phyloP scores from a whole-genome alignment of 1,140 invertebrate species.

The Drosophila jambulina region DNA sequence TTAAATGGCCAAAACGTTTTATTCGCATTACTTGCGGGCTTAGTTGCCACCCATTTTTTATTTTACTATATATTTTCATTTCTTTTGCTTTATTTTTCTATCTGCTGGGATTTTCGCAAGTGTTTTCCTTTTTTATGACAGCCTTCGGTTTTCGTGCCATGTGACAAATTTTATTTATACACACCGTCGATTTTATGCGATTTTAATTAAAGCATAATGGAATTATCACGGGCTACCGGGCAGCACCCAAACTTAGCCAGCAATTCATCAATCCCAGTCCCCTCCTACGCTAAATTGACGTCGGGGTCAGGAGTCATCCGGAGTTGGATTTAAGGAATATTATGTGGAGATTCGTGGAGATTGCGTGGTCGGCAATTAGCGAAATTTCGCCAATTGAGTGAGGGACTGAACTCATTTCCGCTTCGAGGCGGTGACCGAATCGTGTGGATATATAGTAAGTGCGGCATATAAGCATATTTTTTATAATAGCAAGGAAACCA shows the following conservation, averaged over 20 bases:
- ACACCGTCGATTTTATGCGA: slow-evolving; percentile 57
- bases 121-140: slow-evolving; percentile 51
- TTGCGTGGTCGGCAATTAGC: slow-evolving; percentile 70
- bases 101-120: slow-evolving; percentile 17
- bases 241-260: slow-evolving; percentile 5
- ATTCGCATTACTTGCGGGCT: slow-evolving; percentile 39
- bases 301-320: slow-evolving; percentile 54
- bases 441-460: not conserved
- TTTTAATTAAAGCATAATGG: slow-evolving; percentile 63
- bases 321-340: not conserved
- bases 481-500: slow-evolving; percentile 11
- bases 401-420: slow-evolving; percentile 67
- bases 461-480: slow-evolving; percentile 11
- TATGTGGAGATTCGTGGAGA: slow-evolving; percentile 7
- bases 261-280: slow-evolving; percentile 22
- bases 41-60: slow-evolving; percentile 69
- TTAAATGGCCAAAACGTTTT: slow-evolving; percentile 71
- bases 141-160: slow-evolving; percentile 49
- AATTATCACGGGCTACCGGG: slow-evolving; percentile 45
- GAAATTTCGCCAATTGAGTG: slow-evolving; percentile 45
- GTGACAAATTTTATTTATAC: slow-evolving; percentile 67
- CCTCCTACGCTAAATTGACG: slow-evolving; percentile 46
- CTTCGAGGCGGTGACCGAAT: slow-evolving; percentile 15
- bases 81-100: slow-evolving; percentile 16
- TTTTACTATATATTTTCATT: slow-evolving; percentile 26